A percentile compares a stretch with the other conserved stretches of the same genome.
Evolutionary conservation across 2,888 invertebrate species (phyloP).

Genomic region (Catocala sponsa): DNA sequence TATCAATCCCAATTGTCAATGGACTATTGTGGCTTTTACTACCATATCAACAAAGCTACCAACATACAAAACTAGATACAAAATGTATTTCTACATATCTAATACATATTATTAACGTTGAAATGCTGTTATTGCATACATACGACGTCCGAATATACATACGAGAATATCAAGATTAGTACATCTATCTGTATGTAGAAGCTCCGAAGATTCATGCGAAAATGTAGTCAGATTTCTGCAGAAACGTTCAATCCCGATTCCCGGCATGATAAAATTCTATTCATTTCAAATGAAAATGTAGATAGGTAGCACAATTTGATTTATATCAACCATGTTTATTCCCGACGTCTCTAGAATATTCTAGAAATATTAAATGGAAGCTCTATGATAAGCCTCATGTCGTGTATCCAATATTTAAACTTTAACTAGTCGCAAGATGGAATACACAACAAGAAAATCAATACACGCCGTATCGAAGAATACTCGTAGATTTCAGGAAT

Average conservation of each 20-base stretch:
- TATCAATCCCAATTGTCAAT: too few relatives aligned
- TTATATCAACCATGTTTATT: constrained; percentile 9
- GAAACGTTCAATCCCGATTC: constrained; percentile 10
- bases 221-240: constrained; percentile 1
- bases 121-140: too few relatives aligned
- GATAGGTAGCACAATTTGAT: constrained; percentile 4
- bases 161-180: constrained; percentile 30
- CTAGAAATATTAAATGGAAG: neutral
- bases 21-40: too few relatives aligned
- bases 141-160: too few relatives aligned
- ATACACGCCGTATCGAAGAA: constrained; percentile 29
- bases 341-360: neutral
- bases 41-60: too few relatives aligned
- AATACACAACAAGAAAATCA: constrained; percentile 26
- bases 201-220: constrained; percentile 1
- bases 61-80: too few relatives aligned
- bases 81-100: too few relatives aligned
- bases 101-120: too few relatives aligned
- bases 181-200: neutral
- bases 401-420: neutral
- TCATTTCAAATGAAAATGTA: constrained; percentile 17
- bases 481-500: constrained; percentile 27
- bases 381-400: too few relatives aligned
- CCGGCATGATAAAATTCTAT: constrained; percentile 14
- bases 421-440: neutral